Evolutionary conservation across 2,888 invertebrate species (phyloP), one percentile per base, ranked within the genome.

Genomic region (Physocephala rufipes): DNA sequence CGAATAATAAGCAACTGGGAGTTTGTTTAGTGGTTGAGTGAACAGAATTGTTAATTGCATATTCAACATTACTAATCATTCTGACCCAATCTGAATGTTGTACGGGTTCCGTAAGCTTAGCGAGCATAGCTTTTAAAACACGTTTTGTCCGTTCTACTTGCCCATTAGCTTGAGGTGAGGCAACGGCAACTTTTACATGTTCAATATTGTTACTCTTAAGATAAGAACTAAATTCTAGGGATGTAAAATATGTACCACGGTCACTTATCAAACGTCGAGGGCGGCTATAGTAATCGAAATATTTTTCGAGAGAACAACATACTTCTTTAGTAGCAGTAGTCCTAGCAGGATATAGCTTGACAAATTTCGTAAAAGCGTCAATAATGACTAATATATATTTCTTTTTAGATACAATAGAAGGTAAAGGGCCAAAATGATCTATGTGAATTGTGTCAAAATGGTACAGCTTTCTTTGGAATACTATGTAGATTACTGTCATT

Each of bases 201-300:
- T 58, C 55, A 51, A 70, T 51, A 24, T 64, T 61, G 16, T 63
- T 59, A 16, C 49, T 19, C n/a, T 12, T 16, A 5, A 64, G 26
- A 49, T 49, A 64, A 24, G 13, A 19, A 49, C 49, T 24, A 28
- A 73, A 73, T 15, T 73, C 64, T 15, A 36, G 47, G 2, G 73
- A 73, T 0, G 64, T 73, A 19, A 73, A 73, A 19, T 58, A 73
- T 13, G 73, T 68, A 13, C 68, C 68, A 0, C 67, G 47, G 21
- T 73, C 59, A 13, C 26, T 64, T 1, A 71, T 58, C 9, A 71
- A 51, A 0, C 67, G 55, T 21, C 68, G 53, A 7, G 66, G 68
- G 2, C 73, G 68, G 55, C 68, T 73, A 12, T 68, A 71, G 2
- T 71, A 58, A 2, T 28, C 53, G 24, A 71, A 68, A 13, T 68